Base-by-base conservation (phyloP, 1,140 invertebrate species). In the Hydropsyche tenuis region DNA sequence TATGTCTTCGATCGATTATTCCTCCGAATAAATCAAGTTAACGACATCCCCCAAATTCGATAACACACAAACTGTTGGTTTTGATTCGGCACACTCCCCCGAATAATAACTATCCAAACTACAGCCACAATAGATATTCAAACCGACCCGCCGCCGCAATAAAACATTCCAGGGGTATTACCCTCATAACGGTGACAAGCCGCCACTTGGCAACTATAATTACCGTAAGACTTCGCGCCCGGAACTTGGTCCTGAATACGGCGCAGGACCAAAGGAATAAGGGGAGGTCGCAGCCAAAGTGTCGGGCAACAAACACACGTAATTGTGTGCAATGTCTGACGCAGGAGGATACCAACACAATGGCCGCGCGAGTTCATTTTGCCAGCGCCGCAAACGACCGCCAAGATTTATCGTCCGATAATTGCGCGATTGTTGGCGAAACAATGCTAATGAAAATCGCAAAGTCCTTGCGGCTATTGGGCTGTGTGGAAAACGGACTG, bases 161-260 rank as follows among this genome's bases (percentile, higher is more conserved):
- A 56, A 72, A 73, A 27, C 51, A 56, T 69, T 68, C 27, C 23
- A 11, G 63, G 63, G 51, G 68, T 73, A 73, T 66, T 72, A 48
- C 66, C 72, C 72, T 69, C 71, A 64, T 53, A 69, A 72, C 71
- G 69, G 73, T 69, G 68, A 70, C 75, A 69, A 45, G 68, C 51
- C 75, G 51, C 69, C 69, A 76, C 75, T 77, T 74, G 42, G 69
- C 68, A 77, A 77, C 75, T 77, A 77, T 73, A 77, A 77, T 77
- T 77, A 72, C 75, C 72, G 73, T 77, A 77, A 77, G 75, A 77
- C 75, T 73, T 66, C 73, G 70, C 72, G n/a, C 74, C 72, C n/a
- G 30, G 70, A 77, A 77, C 25, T 74, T 74, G 64, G 69, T 27
- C 9, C 30, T 4, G 30, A 37, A 9, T 37, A 9, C 30, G 30